Evolutionary conservation across 2,113 vertebrate genomes (phyloP), one percentile per base, ranked within the genome.

Genomic region (Muscicapa adusta): DNA sequence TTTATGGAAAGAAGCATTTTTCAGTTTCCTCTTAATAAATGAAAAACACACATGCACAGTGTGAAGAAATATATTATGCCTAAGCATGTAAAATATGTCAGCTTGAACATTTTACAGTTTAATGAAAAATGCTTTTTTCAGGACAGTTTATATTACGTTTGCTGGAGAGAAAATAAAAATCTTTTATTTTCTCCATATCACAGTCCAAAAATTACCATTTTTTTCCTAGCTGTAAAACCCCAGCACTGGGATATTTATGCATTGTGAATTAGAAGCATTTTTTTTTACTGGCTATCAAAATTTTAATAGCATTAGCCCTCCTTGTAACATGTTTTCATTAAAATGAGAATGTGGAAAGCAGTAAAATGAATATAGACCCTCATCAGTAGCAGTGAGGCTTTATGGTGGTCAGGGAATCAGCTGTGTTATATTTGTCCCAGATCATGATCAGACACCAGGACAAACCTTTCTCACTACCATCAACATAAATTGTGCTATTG

Each of bases 21-120:
- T 74, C 80, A 42, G 83, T 92, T 92, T 89, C 80, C 80, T 75
- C 61, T 75, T 87, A 65, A n/a, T 48, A 93, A 95, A 97, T 71
- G 51, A 74, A 70, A 95, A 94, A 33, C 84, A 89, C 45, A 54
- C 33, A 87, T 6, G 42, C 70, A 71, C 61, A 75, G 92, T 43
- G 54, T 36, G 53, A 94, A 89, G 91, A 77, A 93, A 91, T 31
- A 33, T 23, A 54, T 79, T 45, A 54, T 25, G 33, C 85, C 77
- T 38, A 58, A 89, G 38, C 83, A 85, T 92, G 88, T 73, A 84
- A 94, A 96, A 70, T 76, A 71, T 47, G 67, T 40, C 81, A 93
- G 77, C 84, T 85, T 63, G 47, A 88, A 82, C 47, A 70, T 53
- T 78, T 94, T 47, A 85, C 20, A 61, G 28, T 66, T 76, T 88